Conservation (phyloP, 2,113 vertebrate genomes). For the Leptodactylus fuscus region DNA sequence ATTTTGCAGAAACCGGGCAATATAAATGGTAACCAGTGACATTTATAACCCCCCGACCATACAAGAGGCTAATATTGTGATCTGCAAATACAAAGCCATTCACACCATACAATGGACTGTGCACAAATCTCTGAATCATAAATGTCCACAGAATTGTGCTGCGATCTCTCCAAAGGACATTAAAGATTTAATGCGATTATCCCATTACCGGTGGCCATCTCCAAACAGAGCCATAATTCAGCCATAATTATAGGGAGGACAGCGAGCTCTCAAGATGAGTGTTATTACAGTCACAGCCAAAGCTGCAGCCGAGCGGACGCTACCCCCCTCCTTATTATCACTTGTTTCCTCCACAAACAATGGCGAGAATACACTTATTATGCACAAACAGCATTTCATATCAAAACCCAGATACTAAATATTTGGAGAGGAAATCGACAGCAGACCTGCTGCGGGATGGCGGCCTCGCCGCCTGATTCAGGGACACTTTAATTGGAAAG, state of each 20-base stretch:
- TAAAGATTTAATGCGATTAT: slow-evolving; percentile 33
- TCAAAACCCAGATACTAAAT: not conserved
- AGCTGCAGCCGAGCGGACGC: not conserved
- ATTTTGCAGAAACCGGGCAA: too few relatives aligned
- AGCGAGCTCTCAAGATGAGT: not conserved
- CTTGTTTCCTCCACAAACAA: not conserved
- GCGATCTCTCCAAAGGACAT: slow-evolving; percentile 8
- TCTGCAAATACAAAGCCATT: not conserved
- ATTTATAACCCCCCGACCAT: not conserved
- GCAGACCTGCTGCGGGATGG: too few relatives aligned
- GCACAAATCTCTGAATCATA: not conserved
- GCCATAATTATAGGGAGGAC: slow-evolving; percentile 14
- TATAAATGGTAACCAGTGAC: not conserved
- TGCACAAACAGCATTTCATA: not conserved
- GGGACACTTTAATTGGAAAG: not conserved
- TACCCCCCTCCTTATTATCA: not conserved
- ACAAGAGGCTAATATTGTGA: too few relatives aligned
- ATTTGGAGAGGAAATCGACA: too few relatives aligned
- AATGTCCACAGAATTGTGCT: not conserved
- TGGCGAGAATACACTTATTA: not conserved
- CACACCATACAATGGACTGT: not conserved
- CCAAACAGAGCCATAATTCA: slow-evolving; percentile 14
- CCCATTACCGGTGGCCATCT: slow-evolving; percentile 16
- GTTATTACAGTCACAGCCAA: not conserved
- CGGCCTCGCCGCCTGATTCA: not conserved